Base-by-base conservation (phyloP, 2,113 vertebrate genomes). In the Stigmatopora nigra region DNA sequence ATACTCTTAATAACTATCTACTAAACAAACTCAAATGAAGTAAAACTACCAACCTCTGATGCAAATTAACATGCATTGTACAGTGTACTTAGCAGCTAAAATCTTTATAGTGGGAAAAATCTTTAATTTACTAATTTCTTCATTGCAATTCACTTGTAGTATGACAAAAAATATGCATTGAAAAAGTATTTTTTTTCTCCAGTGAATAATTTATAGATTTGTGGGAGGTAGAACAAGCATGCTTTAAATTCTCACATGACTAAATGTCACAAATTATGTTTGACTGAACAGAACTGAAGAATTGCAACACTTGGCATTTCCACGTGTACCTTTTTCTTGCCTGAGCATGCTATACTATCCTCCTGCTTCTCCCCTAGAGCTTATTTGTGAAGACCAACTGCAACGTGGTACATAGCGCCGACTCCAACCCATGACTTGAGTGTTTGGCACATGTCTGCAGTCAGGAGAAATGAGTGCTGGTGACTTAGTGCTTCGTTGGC, bases 401-500 rank as follows among this genome's bases (percentile, higher is more conserved):
- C 77, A n/a, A 84, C 81, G 76, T 81, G 83, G 76, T 81, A 51
- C 31, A 56, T 31, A 22, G 71, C 38, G 72, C 75, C 58, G 76
- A 66, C 68, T 85, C 73, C 79, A 74, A 77, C 75, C 71, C 70
- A 79, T 81, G 82, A 79, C 78, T 83, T 76, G 78, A 85, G 78
- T 86, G 78, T 78, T 83, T 82, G 80, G 84, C 79, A 77, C 68
- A 58, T 60, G 73, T 79, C 69, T 65, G 41, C 77, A 35, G 66
- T 72, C 76, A 72, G 73, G 81, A 72, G 76, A 79, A 71, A 76
- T 80, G 80, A 87, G 74, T 44, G 51, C 78, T 80, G 82, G 78
- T 86, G 86, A 89, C 86, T 86, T 73, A 82, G 77, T 79, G 80
- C 77, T 71, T 71, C 72, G 73, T 84, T 78, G 85, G 81, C 85